Base-by-base conservation (phyloP, 2,888 invertebrate genomes). In the Metacarcinus magister region DNA sequence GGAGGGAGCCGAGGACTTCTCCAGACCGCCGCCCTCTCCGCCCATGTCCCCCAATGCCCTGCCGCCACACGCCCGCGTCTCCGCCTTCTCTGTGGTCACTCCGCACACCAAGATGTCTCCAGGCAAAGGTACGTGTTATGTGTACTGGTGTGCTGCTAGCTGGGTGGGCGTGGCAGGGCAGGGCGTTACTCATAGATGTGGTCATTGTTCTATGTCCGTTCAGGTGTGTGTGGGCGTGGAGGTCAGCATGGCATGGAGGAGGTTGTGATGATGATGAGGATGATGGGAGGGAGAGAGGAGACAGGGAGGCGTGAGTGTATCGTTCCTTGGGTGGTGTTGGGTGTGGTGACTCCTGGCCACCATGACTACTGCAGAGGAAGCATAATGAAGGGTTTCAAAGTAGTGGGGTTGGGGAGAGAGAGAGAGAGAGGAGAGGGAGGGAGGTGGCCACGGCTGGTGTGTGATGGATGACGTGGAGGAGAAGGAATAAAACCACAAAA, bases 81-180 rank as follows among this genome's bases (percentile, higher is more conserved):
- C 96, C 2, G 95, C 95, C 67, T 96, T 96, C 95, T 96, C 96
- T 4, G 96, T 96, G 32, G 96, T 96, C 67, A 96, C 96, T 3
- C 96, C 96, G 16, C 96, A 95, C 75, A 89, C 91, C 44, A 96
- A 96, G 46, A 44, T 67, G 23, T 93, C 95, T 23, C 67, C 93
- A 4, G 96, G 93, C 23, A 95, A 95, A 96, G 96, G 96, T 96
- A 19, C n/a, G 92, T 92, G 46, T 16, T 67, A 67, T 32, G 92
- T 93, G 92, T 54, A 32, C 32, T 54, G 32, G 16, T 32, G 67
- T 93, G 10, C 67, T 32, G 3, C 46, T 92, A n/a, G 32, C 32
- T 90, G 90, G n/a, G n/a, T 23, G 13, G 32, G 92, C 23, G 46
- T 44, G 19, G 8, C 60, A 60, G 60, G 5, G 10, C 43, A 19